phyloP scores from a whole-genome alignment of 2,113 vertebrate species.

The Nicator chloris region DNA sequence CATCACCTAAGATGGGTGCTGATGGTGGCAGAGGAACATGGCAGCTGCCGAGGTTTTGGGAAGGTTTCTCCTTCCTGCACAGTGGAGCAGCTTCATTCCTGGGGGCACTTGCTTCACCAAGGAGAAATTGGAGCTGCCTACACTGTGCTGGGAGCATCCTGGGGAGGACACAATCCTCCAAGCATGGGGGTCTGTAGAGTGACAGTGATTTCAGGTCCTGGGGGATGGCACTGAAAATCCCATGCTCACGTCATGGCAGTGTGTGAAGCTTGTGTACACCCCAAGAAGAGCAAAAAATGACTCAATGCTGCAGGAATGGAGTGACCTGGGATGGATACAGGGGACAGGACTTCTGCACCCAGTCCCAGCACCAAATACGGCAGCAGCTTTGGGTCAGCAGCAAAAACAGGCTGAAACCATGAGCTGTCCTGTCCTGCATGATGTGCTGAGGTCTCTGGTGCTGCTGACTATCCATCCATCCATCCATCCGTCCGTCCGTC shows the following conservation, averaged over 20 bases:
- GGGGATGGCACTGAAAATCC: background rate
- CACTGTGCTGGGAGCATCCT: background rate
- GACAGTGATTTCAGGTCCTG: background rate
- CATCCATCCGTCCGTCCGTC: background rate
- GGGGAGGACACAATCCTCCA: background rate
- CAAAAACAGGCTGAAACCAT: background rate
- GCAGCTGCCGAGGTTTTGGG: background rate
- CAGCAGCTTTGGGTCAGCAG: background rate
- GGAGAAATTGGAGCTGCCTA: background rate
- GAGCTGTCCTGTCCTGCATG: fast-evolving
- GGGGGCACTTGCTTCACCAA: background rate
- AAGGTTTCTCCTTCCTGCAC: background rate
- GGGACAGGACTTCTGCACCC: background rate
- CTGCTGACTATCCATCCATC: background rate
- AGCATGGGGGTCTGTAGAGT: background rate
- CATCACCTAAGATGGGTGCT: background rate
- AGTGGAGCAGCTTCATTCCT: fast-evolving
- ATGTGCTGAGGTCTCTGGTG: fast-evolving
- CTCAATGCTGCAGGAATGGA: fast-evolving
- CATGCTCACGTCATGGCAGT: background rate
- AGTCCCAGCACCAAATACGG: background rate
- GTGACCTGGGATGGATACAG: background rate
- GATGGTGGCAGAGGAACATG: fast-evolving
- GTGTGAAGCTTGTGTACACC: fast-evolving
- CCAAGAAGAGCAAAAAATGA: background rate